These are phyloP conservation scores for Gnathonemus longibarbis DNA, from an alignment of 2,113 vertebrate genomes.

Conservation along the genomic window DNA sequence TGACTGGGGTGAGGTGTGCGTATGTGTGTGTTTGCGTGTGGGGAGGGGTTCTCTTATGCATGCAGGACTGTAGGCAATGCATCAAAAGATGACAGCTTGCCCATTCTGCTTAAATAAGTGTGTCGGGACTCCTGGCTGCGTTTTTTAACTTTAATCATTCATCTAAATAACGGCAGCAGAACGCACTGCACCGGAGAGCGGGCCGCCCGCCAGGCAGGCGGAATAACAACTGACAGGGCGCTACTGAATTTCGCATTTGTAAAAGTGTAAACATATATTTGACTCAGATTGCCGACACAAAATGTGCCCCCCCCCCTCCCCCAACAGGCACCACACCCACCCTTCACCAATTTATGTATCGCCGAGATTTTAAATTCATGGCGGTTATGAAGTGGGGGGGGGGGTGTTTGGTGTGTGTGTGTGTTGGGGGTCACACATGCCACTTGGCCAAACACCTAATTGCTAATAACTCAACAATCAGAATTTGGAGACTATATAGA, in stretches of 20 bases:
- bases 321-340: background rate
- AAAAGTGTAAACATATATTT: conserved; percentile 52
- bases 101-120: conserved; percentile 65
- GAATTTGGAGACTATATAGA: no score
- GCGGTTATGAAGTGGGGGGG: conserved; percentile 31
- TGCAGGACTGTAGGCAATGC: conserved; percentile 60
- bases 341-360: conserved; percentile 50
- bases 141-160: conserved; percentile 69
- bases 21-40: background rate
- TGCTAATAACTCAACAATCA: no score
- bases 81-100: conserved; percentile 67
- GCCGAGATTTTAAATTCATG: conserved; percentile 50
- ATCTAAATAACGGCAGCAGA: conserved; percentile 65
- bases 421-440: conserved; percentile 25
- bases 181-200: conserved; percentile 38
- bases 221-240: conserved; percentile 52
- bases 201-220: conserved; percentile 40
- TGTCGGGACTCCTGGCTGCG: conserved; percentile 54
- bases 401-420: background rate
- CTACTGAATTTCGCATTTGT: conserved; percentile 54
- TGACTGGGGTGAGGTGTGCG: background rate
- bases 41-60: conserved; percentile 50
- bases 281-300: conserved; percentile 41
- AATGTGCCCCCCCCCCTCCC: conserved; percentile 17
- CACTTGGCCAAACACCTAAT: no score